These are phyloP conservation scores for Metacarcinus magister DNA, from an alignment of 2,888 invertebrate species.

Conservation along the genomic window DNA sequence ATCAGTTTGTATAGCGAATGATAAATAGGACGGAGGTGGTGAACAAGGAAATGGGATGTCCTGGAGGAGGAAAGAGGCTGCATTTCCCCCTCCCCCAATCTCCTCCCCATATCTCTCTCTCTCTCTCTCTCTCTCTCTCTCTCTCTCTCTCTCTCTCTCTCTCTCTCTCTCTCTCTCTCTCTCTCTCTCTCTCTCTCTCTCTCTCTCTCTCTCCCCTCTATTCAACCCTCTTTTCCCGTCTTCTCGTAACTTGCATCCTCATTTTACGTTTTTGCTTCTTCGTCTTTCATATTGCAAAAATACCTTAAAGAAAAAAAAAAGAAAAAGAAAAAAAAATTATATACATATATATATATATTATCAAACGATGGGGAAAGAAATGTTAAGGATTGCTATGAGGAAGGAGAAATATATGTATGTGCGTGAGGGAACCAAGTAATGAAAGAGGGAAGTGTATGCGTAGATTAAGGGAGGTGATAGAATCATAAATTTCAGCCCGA, in stretches of 20 bases:
- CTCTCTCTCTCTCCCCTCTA: constrained; percentile 56
- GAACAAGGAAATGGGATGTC: constrained; percentile 43
- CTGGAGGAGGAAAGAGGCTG: constrained; percentile 11
- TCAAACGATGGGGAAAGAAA: constrained; percentile 6
- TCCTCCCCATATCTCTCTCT: constrained; percentile 10
- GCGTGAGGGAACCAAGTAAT: not conserved
- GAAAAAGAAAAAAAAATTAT: no score
- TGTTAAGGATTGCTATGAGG: constrained; percentile 32
- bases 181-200: constrained; percentile 54
- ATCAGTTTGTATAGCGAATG: constrained; percentile 62
- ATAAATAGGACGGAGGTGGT: constrained; percentile 49
- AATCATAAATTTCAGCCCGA: not conserved
- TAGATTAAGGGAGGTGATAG: constrained; percentile 42
- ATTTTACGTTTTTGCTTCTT: not conserved
- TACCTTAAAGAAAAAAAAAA: no score
- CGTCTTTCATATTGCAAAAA: not conserved
- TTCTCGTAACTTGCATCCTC: not conserved
- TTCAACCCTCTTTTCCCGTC: not conserved
- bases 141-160: constrained; percentile 45
- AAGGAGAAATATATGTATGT: constrained; percentile 20
- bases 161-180: not conserved
- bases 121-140: not conserved
- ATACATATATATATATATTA: not conserved
- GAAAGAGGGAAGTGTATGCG: constrained; percentile 40
- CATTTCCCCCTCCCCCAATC: not conserved